Conservation (phyloP, 2,797 vertebrate species). For the Phataginus tricuspis region DNA sequence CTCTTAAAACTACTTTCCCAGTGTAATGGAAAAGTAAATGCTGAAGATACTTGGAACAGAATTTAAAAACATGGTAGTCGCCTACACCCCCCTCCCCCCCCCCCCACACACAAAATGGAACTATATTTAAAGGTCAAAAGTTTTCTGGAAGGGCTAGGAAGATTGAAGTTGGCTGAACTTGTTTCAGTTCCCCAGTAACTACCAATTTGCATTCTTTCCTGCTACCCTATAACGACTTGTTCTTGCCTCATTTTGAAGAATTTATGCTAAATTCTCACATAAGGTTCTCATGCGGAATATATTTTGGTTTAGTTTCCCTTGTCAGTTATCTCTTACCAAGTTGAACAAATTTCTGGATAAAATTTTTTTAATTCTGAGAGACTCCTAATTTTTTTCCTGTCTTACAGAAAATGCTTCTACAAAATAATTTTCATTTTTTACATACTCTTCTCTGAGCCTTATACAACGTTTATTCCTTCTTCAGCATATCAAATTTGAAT, state of each 20-base stretch:
- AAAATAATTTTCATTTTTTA: not conserved
- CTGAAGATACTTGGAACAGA: not conserved
- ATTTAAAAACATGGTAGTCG: not conserved
- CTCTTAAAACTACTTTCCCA: not conserved
- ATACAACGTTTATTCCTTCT: not conserved
- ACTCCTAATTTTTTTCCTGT: not conserved
- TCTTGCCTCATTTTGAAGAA: not conserved
- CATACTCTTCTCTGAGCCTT: not conserved
- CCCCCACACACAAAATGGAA: not conserved
- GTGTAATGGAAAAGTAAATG: not conserved
- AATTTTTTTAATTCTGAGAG: not conserved
- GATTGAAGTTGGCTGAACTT: not conserved
- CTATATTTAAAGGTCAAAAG: not conserved
- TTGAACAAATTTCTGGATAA: not conserved
- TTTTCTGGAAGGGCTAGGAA: not conserved
- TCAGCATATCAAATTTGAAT: not conserved
- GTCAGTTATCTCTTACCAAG: not conserved
- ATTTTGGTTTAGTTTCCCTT: not conserved
- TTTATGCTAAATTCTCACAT: not conserved
- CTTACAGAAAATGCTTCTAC: not conserved
- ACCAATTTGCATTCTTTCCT: not conserved
- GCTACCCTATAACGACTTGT: not conserved
- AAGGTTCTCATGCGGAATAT: not conserved
- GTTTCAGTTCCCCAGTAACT: not conserved
- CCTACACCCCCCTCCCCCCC: too few species aligned